These are phyloP conservation scores for Scaptomyza reducta DNA, from an alignment of 2,888 invertebrate species.

Conservation along the genomic window DNA sequence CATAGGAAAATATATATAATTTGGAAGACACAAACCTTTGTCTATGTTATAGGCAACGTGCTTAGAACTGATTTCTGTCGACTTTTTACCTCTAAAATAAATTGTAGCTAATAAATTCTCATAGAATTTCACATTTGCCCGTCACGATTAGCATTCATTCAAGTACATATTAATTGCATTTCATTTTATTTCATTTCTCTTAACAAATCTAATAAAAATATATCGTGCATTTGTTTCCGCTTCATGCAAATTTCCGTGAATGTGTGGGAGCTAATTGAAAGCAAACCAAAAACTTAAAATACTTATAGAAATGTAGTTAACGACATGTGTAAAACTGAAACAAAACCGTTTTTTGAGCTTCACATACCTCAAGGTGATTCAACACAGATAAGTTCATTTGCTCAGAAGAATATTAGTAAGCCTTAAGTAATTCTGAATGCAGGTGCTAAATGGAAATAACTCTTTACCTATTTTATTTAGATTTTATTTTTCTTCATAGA, in stretches of 20 bases:
- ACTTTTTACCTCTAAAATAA: slow-evolving; percentile 43
- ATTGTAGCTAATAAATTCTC: slow-evolving; percentile 63
- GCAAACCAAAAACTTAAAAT: slow-evolving; percentile 5
- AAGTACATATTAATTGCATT: slow-evolving; percentile 57
- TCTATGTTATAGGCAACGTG: too few relatives aligned
- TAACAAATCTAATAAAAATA: slow-evolving; percentile 28
- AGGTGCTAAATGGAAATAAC: slow-evolving; percentile 33
- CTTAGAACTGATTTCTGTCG: not conserved
- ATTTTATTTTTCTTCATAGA: not conserved
- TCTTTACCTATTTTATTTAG: slow-evolving; percentile 8
- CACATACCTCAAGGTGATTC: slow-evolving; percentile 26
- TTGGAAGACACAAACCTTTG: not conserved
- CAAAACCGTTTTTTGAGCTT: not conserved
- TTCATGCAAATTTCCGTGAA: slow-evolving; percentile 26
- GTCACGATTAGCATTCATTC: slow-evolving; percentile 64
- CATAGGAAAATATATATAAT: not conserved
- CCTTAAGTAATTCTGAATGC: slow-evolving; percentile 7
- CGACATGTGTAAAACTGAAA: slow-evolving; percentile 3
- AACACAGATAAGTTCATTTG: slow-evolving; percentile 13
- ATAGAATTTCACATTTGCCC: slow-evolving; percentile 32
- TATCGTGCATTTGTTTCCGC: slow-evolving; percentile 53
- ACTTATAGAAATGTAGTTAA: not conserved
- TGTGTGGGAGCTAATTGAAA: slow-evolving; percentile 10
- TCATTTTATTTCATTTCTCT: slow-evolving; percentile 34
- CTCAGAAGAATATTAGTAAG: not conserved